Evolutionary conservation across 2,888 invertebrate species (phyloP), one percentile per base, ranked within the genome.

Genomic region (Ormyrus rosae): DNA sequence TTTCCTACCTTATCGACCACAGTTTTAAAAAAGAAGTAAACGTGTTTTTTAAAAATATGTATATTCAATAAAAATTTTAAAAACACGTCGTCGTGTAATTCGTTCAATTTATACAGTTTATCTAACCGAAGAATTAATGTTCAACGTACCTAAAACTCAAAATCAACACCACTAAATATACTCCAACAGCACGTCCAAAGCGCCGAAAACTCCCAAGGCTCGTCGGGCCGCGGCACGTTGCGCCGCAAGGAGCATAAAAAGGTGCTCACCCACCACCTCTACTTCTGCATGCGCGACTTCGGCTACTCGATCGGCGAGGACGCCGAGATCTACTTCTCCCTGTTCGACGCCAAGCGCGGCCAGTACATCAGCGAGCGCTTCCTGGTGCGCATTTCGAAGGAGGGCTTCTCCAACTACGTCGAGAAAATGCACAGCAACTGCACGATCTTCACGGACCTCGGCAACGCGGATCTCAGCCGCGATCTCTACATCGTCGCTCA

Each of bases 401-500:
- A 97, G 87, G 97, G 97, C 11, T 96, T 97, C 91, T 96, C 97
- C 13, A 96, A 96, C 91, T 96, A 97, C 90, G 94, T 96, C 83
- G 97, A 97, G 87, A 95, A 96, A 88, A 91, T 97, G 85, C 95
- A 96, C 89, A 96, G 96, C 87, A 96, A 96, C 90, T 96, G 96
- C 89, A 97, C 97, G 45, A 94, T 98, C 79, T 98, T 98, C 90
- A 96, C 97, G 34, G 95, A 93, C 85, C 92, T 97, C 87, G 97
- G 97, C 71, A 95, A 94, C 84, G 94, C 96, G 61, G 98, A 98
- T 90, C 93, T 97, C 74, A 94, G 94, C 77, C 94, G 95, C 81
- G 97, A 98, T 87, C 92, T 98, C 46, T 97, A 96, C 92, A 92
- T 98, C 84, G 95, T 98, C 53, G 96, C 96, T 83, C 97, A 97